Percentiles rank a stretch among this genome's conserved stretches.
These are phyloP conservation scores for Holacanthus passer DNA, from an alignment of 2,113 vertebrate species.

Conservation along the genomic window DNA sequence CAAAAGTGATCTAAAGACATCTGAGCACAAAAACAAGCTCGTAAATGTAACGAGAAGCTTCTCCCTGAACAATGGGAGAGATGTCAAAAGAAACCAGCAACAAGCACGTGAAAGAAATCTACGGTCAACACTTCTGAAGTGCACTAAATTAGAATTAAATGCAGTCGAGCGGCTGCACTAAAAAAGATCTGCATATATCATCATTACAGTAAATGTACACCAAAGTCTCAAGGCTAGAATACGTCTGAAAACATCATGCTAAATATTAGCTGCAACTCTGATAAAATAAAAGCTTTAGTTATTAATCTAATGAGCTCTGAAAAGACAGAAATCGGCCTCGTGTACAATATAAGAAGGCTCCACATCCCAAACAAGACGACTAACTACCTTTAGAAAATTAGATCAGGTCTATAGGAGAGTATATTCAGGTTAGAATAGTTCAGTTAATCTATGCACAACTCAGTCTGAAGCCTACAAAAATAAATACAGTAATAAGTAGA, in stretches of 20 bases:
- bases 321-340: constrained; percentile 17
- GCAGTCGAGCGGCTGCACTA: constrained; percentile 58
- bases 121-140: constrained; percentile 78
- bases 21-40: too few species aligned
- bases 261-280: constrained; percentile 71
- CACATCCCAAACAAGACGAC: constrained; percentile 37
- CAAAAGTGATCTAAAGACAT: neutral
- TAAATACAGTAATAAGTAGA: constrained; percentile 54
- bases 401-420: constrained; percentile 28
- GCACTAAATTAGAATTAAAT: constrained; percentile 69
- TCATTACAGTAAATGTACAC: constrained; percentile 42
- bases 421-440: constrained; percentile 31
- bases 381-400: constrained; percentile 52
- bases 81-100: constrained; percentile 26
- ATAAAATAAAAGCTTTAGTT: constrained; percentile 52
- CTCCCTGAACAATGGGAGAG: constrained; percentile 58
- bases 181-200: constrained; percentile 50
- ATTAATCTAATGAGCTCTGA: constrained; percentile 35
- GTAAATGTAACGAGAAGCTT: neutral
- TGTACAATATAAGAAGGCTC: constrained; percentile 32
- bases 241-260: constrained; percentile 67
- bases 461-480: constrained; percentile 59
- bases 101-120: constrained; percentile 49
- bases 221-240: constrained; percentile 42
- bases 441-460: constrained; percentile 51